Conservation (phyloP, 1,140 invertebrate species). For the Zaprionus camerounensis region DNA sequence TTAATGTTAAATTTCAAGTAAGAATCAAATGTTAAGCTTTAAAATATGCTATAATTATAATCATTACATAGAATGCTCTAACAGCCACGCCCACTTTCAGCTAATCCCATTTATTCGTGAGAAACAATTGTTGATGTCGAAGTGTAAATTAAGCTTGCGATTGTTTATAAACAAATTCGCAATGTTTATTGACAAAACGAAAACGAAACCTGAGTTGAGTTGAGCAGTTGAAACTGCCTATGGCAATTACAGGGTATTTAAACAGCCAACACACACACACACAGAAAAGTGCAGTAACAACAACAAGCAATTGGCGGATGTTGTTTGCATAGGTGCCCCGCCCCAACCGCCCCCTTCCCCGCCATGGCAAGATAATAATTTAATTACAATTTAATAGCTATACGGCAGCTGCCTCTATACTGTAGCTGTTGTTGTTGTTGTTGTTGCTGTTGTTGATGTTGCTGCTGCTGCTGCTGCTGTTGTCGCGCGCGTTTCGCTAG, state of each 20-base stretch:
- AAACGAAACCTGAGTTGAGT: neutral
- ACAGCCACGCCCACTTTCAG: neutral
- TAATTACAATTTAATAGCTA: constrained; percentile 71
- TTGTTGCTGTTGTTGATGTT: no score
- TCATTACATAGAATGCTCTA: neutral
- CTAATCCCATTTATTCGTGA: neutral
- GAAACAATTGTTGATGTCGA: constrained; percentile 7
- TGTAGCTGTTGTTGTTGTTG: neutral
- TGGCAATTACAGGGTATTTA: constrained; percentile 4
- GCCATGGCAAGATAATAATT: constrained; percentile 64
- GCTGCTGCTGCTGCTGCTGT: constrained; percentile 13
- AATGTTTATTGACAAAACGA: neutral
- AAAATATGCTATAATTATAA: no score
- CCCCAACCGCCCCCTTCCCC: constrained; percentile 15
- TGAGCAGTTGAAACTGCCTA: constrained; percentile 25
- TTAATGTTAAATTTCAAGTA: no score
- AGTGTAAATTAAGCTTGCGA: neutral
- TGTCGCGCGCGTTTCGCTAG: constrained; percentile 37
- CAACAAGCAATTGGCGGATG: constrained; percentile 68
- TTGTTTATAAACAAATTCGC: constrained; percentile 2
- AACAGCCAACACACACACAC: neutral
- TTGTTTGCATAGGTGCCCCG: constrained; percentile 55
- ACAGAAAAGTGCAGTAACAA: neutral
- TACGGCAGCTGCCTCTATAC: constrained; percentile 28
- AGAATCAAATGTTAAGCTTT: no score